Conservation (phyloP, 2,113 vertebrate species). For the Nesoenas mayeri region DNA sequence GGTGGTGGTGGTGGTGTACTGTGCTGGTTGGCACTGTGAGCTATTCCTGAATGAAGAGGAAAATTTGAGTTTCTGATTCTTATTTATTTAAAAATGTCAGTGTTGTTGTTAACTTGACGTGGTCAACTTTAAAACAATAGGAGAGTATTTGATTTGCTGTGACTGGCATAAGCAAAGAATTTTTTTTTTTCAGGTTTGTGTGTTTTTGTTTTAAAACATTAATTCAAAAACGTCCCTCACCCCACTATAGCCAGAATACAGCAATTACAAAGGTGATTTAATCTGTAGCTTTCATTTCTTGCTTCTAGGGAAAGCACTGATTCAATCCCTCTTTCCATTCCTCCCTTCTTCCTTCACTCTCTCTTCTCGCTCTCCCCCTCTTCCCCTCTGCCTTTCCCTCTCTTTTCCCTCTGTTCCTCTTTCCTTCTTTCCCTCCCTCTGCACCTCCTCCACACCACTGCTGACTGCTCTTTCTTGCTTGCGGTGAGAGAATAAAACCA, state of each 20-base stretch:
- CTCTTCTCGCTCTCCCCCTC: neutral
- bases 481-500: neutral
- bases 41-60: neutral
- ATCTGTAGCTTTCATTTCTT: neutral
- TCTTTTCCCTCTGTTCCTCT: neutral
- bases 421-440: neutral
- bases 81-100: neutral
- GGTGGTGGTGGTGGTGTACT: neutral
- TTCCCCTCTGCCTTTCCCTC: neutral
- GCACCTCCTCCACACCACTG: neutral
- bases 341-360: neutral
- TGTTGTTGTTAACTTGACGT: neutral
- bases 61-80: neutral
- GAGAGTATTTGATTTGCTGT: neutral
- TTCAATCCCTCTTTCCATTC: neutral
- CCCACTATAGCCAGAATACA: neutral
- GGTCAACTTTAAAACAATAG: neutral
- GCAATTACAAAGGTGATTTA: neutral
- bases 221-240: neutral
- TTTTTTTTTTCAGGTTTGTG: neutral
- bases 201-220: neutral
- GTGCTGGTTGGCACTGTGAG: neutral
- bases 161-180: neutral
- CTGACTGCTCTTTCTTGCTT: neutral
- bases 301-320: neutral